Conservation (phyloP, 2,888 invertebrate genomes). For the Diachrysia chrysitis region DNA sequence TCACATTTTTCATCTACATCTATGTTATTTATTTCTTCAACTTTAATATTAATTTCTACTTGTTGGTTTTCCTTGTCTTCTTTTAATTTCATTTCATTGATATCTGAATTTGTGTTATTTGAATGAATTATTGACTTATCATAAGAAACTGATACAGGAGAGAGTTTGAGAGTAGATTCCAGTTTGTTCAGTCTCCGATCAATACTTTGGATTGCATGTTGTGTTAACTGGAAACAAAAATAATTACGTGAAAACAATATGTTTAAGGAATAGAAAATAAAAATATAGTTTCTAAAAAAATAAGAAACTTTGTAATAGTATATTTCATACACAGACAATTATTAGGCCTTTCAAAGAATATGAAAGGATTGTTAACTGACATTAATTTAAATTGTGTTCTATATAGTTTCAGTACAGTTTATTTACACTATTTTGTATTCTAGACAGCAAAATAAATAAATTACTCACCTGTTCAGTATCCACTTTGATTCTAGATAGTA, state of each 20-base stretch:
- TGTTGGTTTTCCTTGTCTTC: constrained; percentile 29
- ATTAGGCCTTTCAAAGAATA: no score
- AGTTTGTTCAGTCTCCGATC: constrained; percentile 58
- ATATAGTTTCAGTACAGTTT: no score
- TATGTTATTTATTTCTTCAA: constrained; percentile 27
- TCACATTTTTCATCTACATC: constrained; percentile 20
- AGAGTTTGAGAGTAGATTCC: constrained; percentile 40
- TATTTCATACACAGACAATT: no score
- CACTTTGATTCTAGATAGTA: constrained; percentile 39
- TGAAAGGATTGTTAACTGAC: no score
- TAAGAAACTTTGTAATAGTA: no score
- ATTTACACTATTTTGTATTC: no score
- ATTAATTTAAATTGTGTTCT: no score
- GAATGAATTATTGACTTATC: constrained; percentile 11
- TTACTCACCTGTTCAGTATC: constrained; percentile 42
- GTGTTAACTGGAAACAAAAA: constrained; percentile 49
- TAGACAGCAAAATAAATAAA: neutral
- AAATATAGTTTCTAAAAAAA: neutral
- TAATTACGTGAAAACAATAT: no score
- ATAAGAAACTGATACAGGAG: constrained; percentile 19
- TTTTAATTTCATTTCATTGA: constrained; percentile 11
- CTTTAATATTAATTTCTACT: constrained; percentile 33
- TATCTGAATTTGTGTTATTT: constrained; percentile 10
- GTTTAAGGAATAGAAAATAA: neutral
- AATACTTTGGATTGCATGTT: constrained; percentile 44